phyloP scores from a whole-genome alignment of 2,113 vertebrate genomes.

The Cranoglanis bouderius region DNA sequence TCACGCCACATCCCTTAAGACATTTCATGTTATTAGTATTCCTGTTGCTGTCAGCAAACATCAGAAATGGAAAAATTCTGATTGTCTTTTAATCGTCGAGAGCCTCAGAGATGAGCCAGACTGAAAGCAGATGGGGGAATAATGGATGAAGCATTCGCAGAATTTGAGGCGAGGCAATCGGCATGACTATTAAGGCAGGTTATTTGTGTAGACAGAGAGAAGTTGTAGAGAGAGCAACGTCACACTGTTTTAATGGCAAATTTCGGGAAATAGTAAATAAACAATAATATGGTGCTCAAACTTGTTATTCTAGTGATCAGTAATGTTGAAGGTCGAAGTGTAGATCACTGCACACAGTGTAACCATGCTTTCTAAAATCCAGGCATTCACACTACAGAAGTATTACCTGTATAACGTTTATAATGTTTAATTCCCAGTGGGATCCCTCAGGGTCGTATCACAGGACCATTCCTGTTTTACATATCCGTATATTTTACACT shows the following conservation, averaged over 20 bases:
- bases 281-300: not conserved
- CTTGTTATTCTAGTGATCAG: not conserved
- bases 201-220: not conserved
- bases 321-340: not conserved
- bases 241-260: not conserved
- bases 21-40: not conserved
- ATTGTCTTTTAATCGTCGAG: not conserved
- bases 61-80: not conserved
- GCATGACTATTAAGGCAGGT: not conserved
- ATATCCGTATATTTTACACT: not conserved
- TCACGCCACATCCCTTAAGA: not conserved
- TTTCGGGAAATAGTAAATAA: not conserved
- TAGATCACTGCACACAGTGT: not conserved
- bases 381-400: not conserved
- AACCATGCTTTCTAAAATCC: not conserved
- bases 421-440: not conserved
- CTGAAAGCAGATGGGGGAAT: not conserved
- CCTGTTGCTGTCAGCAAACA: not conserved
- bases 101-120: not conserved
- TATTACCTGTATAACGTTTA: not conserved
- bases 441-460: not conserved
- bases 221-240: not conserved
- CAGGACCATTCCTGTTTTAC: not conserved
- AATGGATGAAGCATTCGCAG: not conserved
- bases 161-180: not conserved